These are phyloP conservation scores for Drosophila athabasca DNA, from an alignment of 1,140 invertebrate genomes.

Conservation along the genomic window DNA sequence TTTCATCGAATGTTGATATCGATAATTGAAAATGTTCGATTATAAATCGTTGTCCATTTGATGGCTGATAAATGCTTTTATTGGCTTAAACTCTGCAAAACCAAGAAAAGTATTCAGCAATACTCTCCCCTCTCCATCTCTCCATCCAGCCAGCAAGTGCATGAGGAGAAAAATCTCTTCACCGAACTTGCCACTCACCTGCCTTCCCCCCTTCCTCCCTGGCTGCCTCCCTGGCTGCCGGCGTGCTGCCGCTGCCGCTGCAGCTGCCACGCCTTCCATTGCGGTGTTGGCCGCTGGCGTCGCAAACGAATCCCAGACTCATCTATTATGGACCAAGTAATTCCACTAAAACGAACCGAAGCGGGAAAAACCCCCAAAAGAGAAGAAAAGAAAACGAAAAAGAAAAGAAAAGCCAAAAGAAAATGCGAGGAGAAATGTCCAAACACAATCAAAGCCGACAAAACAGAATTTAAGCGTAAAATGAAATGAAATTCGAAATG, in stretches of 20 bases:
- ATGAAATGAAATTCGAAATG: conserved; percentile 77
- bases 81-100: too few species aligned
- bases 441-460: conserved; percentile 50
- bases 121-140: too few species aligned
- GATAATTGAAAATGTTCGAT: too few species aligned
- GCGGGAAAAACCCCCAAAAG: conserved; percentile 31
- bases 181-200: conserved; percentile 8
- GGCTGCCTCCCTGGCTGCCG: background rate
- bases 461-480: conserved; percentile 62
- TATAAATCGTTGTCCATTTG: too few species aligned
- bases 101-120: too few species aligned
- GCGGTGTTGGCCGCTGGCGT: conserved; percentile 28
- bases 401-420: conserved; percentile 37
- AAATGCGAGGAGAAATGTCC: conserved; percentile 46
- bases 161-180: conserved; percentile 17
- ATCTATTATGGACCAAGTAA: conserved; percentile 79
- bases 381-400: conserved; percentile 29
- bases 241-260: conserved; percentile 1
- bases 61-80: too few species aligned
- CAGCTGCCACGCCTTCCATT: conserved; percentile 12
- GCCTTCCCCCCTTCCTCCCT: background rate
- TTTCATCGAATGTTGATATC: too few species aligned
- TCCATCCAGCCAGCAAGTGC: background rate
- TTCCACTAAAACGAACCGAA: conserved; percentile 73
- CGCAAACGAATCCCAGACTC: conserved; percentile 52